phyloP scores from a whole-genome alignment of 2,888 invertebrate species.

The Auanema freiburgensis region DNA sequence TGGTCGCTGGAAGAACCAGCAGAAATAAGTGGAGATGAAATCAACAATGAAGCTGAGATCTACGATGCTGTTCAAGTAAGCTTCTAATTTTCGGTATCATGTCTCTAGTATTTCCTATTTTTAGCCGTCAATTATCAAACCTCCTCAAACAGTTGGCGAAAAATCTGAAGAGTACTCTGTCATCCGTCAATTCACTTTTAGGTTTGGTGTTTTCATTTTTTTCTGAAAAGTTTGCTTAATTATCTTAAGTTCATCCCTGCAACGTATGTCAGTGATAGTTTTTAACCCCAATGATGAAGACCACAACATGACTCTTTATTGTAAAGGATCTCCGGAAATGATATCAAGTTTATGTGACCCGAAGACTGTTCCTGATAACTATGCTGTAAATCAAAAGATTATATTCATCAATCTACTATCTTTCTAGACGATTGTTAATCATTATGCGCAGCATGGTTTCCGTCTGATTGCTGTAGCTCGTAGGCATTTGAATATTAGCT shows the following conservation, averaged over 20 bases:
- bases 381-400: constrained; percentile 42
- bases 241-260: constrained; percentile 67
- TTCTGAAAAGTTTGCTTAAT: not conserved
- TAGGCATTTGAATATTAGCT: constrained; percentile 65
- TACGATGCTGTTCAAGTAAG: constrained; percentile 32
- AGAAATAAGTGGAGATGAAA: constrained; percentile 11
- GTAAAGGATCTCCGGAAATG: constrained; percentile 66
- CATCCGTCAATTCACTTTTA: constrained; percentile 69
- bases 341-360: constrained; percentile 66
- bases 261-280: constrained; percentile 70
- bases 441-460: constrained; percentile 67
- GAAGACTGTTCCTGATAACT: constrained; percentile 69
- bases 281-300: constrained; percentile 29
- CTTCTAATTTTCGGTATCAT: not conserved
- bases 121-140: constrained; percentile 31
- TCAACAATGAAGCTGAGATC: constrained; percentile 31
- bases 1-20: constrained; percentile 65
- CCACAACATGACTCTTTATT: constrained; percentile 67
- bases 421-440: constrained; percentile 61
- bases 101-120: not conserved
- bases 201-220: constrained; percentile 28
- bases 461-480: constrained; percentile 70
- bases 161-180: constrained; percentile 65
- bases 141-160: not conserved
- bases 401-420: not conserved